Conservation (phyloP, 2,797 vertebrate species). For the Peromyscus melanophrys region DNA sequence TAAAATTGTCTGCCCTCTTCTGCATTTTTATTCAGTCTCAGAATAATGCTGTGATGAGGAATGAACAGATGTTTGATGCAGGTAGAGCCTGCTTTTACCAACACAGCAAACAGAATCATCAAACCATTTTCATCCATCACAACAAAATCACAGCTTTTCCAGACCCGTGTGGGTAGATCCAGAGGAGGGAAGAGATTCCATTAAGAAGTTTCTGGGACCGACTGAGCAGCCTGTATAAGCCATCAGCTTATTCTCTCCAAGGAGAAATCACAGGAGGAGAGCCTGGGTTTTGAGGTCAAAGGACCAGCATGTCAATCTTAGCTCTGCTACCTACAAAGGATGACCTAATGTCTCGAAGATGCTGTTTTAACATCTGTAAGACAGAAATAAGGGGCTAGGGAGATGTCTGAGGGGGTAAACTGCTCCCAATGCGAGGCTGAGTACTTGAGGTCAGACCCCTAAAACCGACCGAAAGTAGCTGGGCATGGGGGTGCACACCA, state of each 20-base stretch:
- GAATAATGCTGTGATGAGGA: conserved; percentile 18
- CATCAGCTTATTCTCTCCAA: neutral
- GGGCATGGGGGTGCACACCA: no score
- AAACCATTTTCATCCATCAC: neutral
- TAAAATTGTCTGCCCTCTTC: conserved; percentile 45
- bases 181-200: neutral
- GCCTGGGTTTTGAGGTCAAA: neutral
- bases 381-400: neutral
- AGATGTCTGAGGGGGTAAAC: neutral
- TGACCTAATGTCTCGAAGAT: neutral
- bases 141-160: neutral
- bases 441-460: neutral
- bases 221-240: neutral
- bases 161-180: neutral
- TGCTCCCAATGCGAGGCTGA: neutral
- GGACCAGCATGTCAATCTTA: neutral
- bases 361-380: neutral
- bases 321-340: neutral
- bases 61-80: conserved; percentile 49
- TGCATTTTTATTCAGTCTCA: conserved; percentile 33
- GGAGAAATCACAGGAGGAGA: fast-evolving
- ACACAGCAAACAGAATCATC: neutral
- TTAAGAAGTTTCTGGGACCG: neutral
- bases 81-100: conserved; percentile 41
- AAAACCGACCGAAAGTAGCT: neutral